phyloP scores from a whole-genome alignment of 2,113 vertebrate genomes.

The Eulemur macaco region DNA sequence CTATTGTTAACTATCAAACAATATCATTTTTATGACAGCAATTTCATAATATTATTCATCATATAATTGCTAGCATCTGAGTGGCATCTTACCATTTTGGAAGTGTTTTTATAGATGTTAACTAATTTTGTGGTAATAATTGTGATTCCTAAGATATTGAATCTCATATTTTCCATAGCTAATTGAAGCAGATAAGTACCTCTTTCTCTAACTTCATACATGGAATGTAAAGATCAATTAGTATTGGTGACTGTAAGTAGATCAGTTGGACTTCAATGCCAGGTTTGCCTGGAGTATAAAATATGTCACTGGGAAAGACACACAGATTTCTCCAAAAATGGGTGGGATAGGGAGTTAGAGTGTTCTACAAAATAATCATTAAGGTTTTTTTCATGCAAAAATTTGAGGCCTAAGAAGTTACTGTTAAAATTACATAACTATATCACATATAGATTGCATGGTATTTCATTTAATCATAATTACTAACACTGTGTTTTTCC shows the following conservation, averaged over 20 bases:
- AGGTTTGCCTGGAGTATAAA: not conserved
- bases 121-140: not conserved
- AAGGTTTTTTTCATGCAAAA: not conserved
- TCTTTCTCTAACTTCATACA: not conserved
- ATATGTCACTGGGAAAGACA: not conserved
- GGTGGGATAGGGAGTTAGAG: rapidly evolving
- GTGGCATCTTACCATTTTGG: not conserved
- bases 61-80: not conserved
- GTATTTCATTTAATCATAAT: not conserved
- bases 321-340: not conserved
- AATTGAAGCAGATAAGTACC: not conserved
- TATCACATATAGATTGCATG: not conserved
- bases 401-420: not conserved
- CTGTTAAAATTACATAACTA: not conserved
- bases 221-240: not conserved
- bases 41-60: not conserved
- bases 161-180: not conserved
- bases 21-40: not conserved
- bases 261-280: not conserved
- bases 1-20: not conserved
- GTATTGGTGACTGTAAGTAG: not conserved
- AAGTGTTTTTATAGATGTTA: not conserved
- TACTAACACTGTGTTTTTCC: not conserved
- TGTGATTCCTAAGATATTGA: not conserved
- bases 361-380: not conserved